These are phyloP conservation scores for Leucoma salicis DNA, from an alignment of 2,888 invertebrate species.

Conservation along the genomic window DNA sequence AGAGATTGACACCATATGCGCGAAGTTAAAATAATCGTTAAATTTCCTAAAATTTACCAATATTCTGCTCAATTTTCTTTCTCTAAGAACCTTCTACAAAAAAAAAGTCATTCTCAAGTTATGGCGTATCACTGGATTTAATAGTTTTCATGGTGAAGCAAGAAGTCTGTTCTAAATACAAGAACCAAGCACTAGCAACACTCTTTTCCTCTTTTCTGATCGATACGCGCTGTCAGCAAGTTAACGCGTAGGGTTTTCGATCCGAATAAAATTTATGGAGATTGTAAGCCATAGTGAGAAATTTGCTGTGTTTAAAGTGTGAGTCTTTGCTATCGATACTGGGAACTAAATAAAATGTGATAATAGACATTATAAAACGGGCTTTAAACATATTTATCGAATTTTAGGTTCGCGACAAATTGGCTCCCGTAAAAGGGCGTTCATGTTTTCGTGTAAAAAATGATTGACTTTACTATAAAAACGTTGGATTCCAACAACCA, in stretches of 20 bases:
- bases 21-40: no score
- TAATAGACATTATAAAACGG: conserved; percentile 7
- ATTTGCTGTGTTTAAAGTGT: conserved; percentile 35
- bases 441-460: conserved; percentile 60
- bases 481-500: conserved; percentile 95
- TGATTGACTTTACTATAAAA: conserved; percentile 94
- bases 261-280: conserved; percentile 30
- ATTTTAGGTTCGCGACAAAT: conserved; percentile 42
- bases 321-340: conserved; percentile 20
- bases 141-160: no score
- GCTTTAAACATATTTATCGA: conserved; percentile 25
- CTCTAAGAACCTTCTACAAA: no score
- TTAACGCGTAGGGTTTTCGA: conserved; percentile 34
- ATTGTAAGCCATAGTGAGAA: conserved; percentile 29
- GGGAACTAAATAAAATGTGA: conserved; percentile 13
- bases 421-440: conserved; percentile 38
- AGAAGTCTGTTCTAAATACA: no score
- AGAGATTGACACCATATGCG: no score
- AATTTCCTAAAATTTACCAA: no score
- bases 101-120: no score
- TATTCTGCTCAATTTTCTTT: no score
- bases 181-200: conserved; percentile 32
- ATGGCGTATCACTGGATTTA: no score
- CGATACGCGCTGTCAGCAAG: conserved; percentile 36
- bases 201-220: conserved; percentile 24